Evolutionary conservation across 2,797 vertebrate species (phyloP).

Genomic region (Chaetophractus vellerosus): DNA sequence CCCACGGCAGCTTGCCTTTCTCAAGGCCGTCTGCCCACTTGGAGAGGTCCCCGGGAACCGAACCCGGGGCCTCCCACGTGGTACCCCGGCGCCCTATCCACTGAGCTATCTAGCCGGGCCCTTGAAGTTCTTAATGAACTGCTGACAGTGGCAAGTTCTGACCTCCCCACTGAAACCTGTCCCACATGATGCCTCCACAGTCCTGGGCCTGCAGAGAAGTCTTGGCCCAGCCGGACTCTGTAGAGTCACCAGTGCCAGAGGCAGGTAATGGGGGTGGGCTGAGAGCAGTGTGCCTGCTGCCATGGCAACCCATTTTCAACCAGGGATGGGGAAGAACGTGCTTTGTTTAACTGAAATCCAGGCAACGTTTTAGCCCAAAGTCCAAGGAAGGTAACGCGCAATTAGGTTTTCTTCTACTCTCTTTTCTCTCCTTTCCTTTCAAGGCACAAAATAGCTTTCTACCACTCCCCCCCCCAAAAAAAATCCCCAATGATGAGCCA

Average conservation of each 20-base stretch:
- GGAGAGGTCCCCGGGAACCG: too few relatives aligned
- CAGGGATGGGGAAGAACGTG: not conserved
- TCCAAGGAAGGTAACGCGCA: conserved; percentile 21
- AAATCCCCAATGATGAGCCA: not conserved
- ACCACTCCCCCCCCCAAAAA: not conserved
- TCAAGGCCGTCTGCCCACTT: too few relatives aligned
- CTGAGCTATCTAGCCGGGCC: too few relatives aligned
- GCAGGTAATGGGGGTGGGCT: not conserved
- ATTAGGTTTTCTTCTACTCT: conserved; percentile 4
- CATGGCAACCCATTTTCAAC: conserved; percentile 60
- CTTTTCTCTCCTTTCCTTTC: not conserved
- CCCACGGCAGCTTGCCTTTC: too few relatives aligned
- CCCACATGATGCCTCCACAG: not conserved
- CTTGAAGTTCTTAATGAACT: not conserved
- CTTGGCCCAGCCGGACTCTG: not conserved
- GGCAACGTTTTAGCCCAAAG: not conserved
- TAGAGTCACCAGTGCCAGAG: not conserved
- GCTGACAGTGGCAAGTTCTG: not conserved
- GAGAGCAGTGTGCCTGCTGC: not conserved
- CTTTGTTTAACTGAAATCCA: conserved; percentile 67
- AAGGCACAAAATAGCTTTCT: not conserved
- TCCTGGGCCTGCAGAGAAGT: not conserved
- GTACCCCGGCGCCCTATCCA: too few relatives aligned
- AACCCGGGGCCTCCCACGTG: too few relatives aligned
- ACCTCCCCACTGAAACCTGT: not conserved